A percentile compares a stretch with the other conserved stretches of the same genome.
phyloP scores from a whole-genome alignment of 2,888 invertebrate species.

The Polietes domitor region DNA sequence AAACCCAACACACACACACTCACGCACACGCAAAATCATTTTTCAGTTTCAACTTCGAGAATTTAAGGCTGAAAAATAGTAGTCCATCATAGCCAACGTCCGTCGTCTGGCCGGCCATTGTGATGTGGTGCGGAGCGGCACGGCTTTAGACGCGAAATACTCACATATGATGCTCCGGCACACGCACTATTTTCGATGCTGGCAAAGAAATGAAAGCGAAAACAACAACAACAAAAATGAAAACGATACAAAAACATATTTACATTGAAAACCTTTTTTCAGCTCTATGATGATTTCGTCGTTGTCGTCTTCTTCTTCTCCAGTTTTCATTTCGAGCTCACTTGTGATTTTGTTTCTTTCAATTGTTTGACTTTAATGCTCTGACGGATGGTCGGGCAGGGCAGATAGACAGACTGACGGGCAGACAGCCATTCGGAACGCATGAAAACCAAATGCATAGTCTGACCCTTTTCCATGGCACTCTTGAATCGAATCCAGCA shows the following conservation, averaged over 20 bases:
- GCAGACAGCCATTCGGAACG: background rate
- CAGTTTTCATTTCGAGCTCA: background rate
- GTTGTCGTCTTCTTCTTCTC: too few species aligned
- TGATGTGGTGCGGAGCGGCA: constrained; percentile 14
- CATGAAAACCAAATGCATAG: constrained; percentile 34
- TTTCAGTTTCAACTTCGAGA: constrained; percentile 13
- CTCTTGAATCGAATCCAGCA: background rate
- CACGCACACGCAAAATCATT: background rate
- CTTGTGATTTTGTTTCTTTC: constrained; percentile 31
- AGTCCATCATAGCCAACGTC: constrained; percentile 31
- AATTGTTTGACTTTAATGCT: constrained; percentile 26
- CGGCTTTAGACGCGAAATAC: constrained; percentile 45
- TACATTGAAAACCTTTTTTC: constrained; percentile 12
- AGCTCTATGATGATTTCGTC: background rate
- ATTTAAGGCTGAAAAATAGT: constrained; percentile 24
- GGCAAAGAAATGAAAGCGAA: constrained; percentile 15
- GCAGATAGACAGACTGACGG: background rate
- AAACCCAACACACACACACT: background rate
- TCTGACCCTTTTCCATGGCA: constrained; percentile 38
- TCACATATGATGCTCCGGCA: constrained; percentile 50
- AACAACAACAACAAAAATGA: constrained; percentile 19
- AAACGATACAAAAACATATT: constrained; percentile 1
- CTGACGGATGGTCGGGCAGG: background rate
- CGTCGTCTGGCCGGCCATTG: background rate
- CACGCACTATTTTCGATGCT: constrained; percentile 35